These are phyloP conservation scores for Hydractinia symbiolongicarpus DNA, from an alignment of 30 jellyfish, hydroid and myxozoan species.

Conservation along the genomic window DNA sequence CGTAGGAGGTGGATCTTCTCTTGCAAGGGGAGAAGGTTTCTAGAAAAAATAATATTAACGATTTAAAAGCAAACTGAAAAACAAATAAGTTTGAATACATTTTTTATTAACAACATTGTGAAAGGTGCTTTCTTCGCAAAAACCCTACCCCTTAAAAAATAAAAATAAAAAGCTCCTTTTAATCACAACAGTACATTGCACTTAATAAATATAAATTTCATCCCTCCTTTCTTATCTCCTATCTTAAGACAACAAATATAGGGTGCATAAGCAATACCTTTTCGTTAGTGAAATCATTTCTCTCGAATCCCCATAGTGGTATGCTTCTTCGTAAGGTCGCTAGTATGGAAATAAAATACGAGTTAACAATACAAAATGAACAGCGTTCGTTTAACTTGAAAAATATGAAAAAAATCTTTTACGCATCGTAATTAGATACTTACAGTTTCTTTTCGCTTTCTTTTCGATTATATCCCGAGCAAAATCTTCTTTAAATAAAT, in stretches of 20 bases:
- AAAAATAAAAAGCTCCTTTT: too few relatives aligned
- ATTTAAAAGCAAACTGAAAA: too few relatives aligned
- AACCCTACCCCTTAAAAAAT: too few relatives aligned
- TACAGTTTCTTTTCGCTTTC: constrained; percentile 19
- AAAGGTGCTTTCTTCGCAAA: too few relatives aligned
- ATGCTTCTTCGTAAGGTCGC: constrained; percentile 77
- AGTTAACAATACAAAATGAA: background rate
- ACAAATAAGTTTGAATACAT: too few relatives aligned
- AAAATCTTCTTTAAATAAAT: constrained; percentile 28
- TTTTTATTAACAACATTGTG: too few relatives aligned
- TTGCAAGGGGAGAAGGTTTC: constrained; percentile 27
- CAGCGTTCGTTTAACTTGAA: background rate
- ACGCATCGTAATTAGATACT: background rate
- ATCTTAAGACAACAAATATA: too few relatives aligned
- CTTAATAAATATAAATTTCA: too few relatives aligned
- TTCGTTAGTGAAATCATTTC: background rate
- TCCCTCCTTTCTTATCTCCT: too few relatives aligned
- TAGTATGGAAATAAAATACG: background rate
- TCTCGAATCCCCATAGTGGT: constrained; percentile 51
- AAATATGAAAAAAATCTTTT: background rate
- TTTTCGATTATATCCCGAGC: constrained; percentile 28
- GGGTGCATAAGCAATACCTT: too few relatives aligned
- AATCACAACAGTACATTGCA: too few relatives aligned
- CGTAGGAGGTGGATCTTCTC: background rate
- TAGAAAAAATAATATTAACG: background rate